Evolutionary conservation across 2,797 vertebrate genomes (phyloP), one percentile per base, ranked within the genome.

Genomic region (Lophotriccus pileatus): DNA sequence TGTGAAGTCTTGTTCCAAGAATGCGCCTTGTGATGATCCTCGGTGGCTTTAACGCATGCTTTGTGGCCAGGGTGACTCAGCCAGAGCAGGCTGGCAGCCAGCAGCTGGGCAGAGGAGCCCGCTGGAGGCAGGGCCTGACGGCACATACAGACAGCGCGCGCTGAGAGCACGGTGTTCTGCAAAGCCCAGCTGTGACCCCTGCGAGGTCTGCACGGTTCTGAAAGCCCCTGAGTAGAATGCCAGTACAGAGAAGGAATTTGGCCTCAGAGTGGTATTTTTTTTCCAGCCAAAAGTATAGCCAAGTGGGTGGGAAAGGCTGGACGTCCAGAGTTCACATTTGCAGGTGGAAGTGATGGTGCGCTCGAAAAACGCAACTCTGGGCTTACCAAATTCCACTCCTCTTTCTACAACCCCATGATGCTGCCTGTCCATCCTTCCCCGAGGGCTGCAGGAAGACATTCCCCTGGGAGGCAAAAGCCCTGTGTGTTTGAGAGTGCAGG

Each of bases 51-150:
- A 77, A 74, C 84, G 89, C 91, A 43, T 82, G 52, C 41, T 70
- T 63, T 64, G 89, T 66, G 94, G 94, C 80, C 15, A 12, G 79
- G 70, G 72, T 94, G 94, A 88, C 52, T 93, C 95, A 94, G 95
- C 69, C 77, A 49, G 13, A 6, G 3, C 8, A 30, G 87, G 85
- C 87, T 67, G 92, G 79, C 82, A 88, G 93, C 93, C 96, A 91
- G 84, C 49, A 64, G 64, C 83, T 3, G 28, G 81, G 53, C 76
- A 73, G 72, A 77, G 74, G 58, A 67, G 39, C 23, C 39, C 32
- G 58, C 90, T 17, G 53, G 46, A 67, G 52, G 63, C 64, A 17
- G 44, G 27, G 47, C 75, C 72, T 44, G 44, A 24, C 73, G 39
- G 85, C 62, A 13, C 0, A 0, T 10, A 30, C 2, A 25, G 69